Conservation (phyloP, 2,888 invertebrate species). For the Stenotaenia linearis region DNA sequence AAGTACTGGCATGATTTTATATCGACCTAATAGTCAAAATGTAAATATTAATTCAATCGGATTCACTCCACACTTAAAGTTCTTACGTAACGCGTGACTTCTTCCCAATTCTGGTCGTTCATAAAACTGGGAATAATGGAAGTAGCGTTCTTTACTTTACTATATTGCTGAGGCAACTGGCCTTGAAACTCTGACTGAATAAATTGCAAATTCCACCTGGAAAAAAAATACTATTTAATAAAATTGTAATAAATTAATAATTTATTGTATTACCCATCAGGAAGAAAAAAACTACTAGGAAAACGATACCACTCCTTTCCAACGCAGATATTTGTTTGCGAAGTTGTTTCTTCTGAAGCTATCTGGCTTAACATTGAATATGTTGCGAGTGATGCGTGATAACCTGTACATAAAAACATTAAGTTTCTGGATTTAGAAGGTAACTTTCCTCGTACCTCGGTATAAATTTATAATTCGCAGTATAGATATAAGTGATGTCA, state of each 20-base stretch:
- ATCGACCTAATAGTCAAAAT: slow-evolving; percentile 42
- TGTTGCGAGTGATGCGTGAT: slow-evolving; percentile 84
- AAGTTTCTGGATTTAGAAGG: too few species aligned
- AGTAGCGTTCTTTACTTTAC: slow-evolving; percentile 61
- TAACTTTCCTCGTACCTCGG: slow-evolving; percentile 56
- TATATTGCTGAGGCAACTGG: slow-evolving; percentile 76
- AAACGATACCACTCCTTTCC: slow-evolving; percentile 98
- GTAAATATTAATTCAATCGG: neutral
- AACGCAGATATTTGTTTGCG: slow-evolving; percentile 67
- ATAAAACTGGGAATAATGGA: slow-evolving; percentile 70
- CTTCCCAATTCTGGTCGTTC: slow-evolving; percentile 87
- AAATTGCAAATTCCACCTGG: slow-evolving; percentile 71
- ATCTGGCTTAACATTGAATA: slow-evolving; percentile 62
- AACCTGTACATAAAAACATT: slow-evolving; percentile 60
- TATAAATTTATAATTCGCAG: slow-evolving; percentile 58
- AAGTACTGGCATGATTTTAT: slow-evolving; percentile 49
- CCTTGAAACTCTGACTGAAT: slow-evolving; percentile 88
- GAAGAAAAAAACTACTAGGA: slow-evolving; percentile 90
- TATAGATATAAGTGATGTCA: slow-evolving; percentile 28
- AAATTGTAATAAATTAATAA: neutral
- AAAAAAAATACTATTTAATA: slow-evolving; percentile 33
- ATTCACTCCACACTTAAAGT: too few species aligned
- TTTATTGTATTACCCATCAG: slow-evolving; percentile 53
- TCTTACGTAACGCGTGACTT: slow-evolving; percentile 60
- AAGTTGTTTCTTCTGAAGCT: slow-evolving; percentile 47